phyloP scores from a whole-genome alignment of 2,888 invertebrate species.

The Plusia festucae region DNA sequence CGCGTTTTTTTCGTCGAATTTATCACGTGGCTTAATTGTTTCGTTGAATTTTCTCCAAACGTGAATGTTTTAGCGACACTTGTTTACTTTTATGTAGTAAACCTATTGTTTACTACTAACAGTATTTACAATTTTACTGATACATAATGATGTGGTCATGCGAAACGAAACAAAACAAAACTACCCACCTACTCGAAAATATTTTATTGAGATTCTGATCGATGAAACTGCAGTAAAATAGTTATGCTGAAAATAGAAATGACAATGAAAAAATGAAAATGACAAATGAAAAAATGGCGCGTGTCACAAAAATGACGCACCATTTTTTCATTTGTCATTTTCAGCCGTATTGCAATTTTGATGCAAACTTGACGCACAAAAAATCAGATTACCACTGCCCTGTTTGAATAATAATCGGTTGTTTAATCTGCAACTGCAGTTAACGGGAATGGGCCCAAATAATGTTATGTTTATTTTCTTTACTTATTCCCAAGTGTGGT shows the following conservation, averaged over 20 bases:
- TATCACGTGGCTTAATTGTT: background rate
- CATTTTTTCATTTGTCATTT: too few relatives aligned
- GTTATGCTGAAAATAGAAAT: background rate
- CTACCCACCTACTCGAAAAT: background rate
- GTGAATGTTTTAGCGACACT: background rate
- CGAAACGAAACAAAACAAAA: background rate
- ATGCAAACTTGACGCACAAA: background rate
- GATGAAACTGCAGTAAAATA: background rate
- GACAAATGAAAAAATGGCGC: too few relatives aligned
- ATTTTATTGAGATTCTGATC: background rate
- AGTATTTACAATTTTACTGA: background rate
- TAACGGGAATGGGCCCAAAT: background rate
- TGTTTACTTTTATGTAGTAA: background rate
- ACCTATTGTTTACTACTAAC: background rate
- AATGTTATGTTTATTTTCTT: background rate
- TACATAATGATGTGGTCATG: background rate
- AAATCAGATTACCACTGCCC: background rate
- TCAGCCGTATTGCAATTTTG: background rate
- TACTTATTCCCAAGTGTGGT: background rate
- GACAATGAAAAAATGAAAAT: too few relatives aligned
- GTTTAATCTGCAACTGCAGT: slow-evolving; percentile 2
- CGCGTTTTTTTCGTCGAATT: background rate
- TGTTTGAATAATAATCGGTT: slow-evolving; percentile 3
- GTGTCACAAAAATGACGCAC: too few relatives aligned
- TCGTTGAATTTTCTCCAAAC: background rate